Conservation (phyloP, 2,888 invertebrate species). For the Taenaris catops region DNA sequence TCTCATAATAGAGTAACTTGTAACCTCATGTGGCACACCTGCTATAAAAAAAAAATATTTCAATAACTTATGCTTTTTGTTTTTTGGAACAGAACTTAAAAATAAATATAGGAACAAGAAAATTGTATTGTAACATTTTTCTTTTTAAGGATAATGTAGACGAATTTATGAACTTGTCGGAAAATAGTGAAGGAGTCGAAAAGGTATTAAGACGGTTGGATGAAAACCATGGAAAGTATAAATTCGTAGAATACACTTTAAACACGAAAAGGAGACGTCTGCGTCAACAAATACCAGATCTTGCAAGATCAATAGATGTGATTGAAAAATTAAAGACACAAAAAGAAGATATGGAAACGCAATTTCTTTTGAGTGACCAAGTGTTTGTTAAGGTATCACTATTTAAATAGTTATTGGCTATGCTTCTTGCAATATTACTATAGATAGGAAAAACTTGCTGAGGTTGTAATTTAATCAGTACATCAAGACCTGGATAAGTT, state of each 20-base stretch:
- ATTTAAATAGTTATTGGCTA: no score
- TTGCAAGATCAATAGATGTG: conserved; percentile 94
- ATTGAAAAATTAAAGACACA: conserved; percentile 92
- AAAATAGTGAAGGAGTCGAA: conserved; percentile 91
- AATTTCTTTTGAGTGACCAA: conserved; percentile 96
- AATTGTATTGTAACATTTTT: no score
- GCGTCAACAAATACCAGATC: conserved; percentile 95
- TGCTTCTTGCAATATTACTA: no score
- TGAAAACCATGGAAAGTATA: conserved; percentile 97
- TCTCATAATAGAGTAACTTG: no score
- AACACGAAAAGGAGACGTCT: conserved; percentile 91
- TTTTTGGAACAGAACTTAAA: no score
- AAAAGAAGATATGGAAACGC: conserved; percentile 90
- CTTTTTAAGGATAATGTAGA: conserved; percentile 99
- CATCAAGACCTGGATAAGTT: no score
- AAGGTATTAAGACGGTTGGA: conserved; percentile 92
- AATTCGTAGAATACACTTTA: conserved; percentile 97
- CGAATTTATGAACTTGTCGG: conserved; percentile 91
- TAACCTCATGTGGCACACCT: no score
- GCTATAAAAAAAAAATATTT: no score
- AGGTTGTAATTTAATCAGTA: no score
- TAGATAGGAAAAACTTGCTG: no score
- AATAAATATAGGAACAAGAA: no score
- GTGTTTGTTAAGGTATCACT: conserved; percentile 87
- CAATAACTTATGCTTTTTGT: no score